These are phyloP conservation scores for Cottus gobio DNA, from an alignment of 2,113 vertebrate species.

Conservation along the genomic window DNA sequence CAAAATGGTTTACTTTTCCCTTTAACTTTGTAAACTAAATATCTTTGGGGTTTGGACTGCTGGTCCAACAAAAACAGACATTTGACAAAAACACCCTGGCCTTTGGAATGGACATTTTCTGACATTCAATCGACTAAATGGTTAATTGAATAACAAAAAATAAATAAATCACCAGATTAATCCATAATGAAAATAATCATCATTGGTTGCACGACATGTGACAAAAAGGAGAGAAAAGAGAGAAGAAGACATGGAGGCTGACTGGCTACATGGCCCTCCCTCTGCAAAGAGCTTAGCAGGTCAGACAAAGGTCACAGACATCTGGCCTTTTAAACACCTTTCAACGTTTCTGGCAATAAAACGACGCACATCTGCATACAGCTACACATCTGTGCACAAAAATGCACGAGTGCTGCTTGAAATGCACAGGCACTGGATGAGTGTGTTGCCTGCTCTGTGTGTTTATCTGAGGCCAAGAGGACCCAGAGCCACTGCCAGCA, in stretches of 20 bases:
- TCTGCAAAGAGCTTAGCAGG: slow-evolving; percentile 1
- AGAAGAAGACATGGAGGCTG: not conserved
- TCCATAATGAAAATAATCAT: not conserved
- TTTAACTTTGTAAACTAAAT: not conserved
- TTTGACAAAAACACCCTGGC: not conserved
- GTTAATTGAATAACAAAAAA: not conserved
- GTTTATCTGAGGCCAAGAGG: slow-evolving; percentile 28
- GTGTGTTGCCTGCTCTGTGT: slow-evolving; percentile 28
- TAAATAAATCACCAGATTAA: not conserved
- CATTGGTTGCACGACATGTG: not conserved
- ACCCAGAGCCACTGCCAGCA: slow-evolving; percentile 38
- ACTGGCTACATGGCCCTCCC: not conserved
- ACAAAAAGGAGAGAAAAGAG: not conserved
- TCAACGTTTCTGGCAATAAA: slow-evolving; percentile 2
- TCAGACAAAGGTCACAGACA: slow-evolving; percentile 38
- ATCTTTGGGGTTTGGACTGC: not conserved
- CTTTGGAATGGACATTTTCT: not conserved
- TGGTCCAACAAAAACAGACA: not conserved
- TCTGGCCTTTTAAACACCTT: slow-evolving; percentile 33
- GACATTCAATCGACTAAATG: not conserved
- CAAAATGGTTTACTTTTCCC: not conserved
- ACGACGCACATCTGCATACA: slow-evolving; percentile 14
- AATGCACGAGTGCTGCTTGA: not conserved
- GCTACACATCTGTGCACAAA: slow-evolving; percentile 8
- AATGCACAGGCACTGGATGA: slow-evolving; percentile 5